Evolutionary conservation across 1,140 invertebrate species (phyloP), one percentile per base, ranked within the genome.

Genomic region (Elysia chlorotica): DNA sequence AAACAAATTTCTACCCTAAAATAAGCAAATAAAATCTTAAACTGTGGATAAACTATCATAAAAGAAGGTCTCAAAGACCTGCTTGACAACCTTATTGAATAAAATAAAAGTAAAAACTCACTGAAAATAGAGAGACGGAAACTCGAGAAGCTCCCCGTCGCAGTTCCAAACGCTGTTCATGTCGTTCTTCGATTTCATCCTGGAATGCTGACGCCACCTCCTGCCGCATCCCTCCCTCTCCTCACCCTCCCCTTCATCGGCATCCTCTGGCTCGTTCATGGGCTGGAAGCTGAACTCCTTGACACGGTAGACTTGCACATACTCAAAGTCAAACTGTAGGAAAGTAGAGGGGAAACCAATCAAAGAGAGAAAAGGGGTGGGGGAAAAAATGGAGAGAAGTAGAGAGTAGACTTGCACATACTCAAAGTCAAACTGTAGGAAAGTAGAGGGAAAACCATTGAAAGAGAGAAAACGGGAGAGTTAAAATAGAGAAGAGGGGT

Each of bases 351-450:
- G n/a, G n/a, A n/a, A n/a, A n/a, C n/a, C n/a, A n/a, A n/a, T n/a
- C n/a, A n/a, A n/a, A n/a, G n/a, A n/a, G n/a, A n/a, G n/a, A n/a
- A n/a, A n/a, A n/a, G n/a, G n/a, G n/a, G n/a, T n/a, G n/a, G n/a
- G n/a, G n/a, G n/a, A n/a, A n/a, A n/a, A n/a, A n/a, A n/a, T n/a
- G n/a, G n/a, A n/a, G n/a, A n/a, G n/a, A n/a, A n/a, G n/a, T n/a
- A n/a, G n/a, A n/a, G n/a, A n/a, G 85, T 92, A 91, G 0, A 93
- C 91, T 83, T 94, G 91, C 2, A 95, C 92, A 87, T 93, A 95
- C 19, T 92, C 91, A 76, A 95, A 89, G 78, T 94, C 90, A 78
- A 92, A 92, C 91, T 91, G 82, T 48, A 87, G 85, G 53, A 76
- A 74, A n/a, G n/a, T n/a, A n/a, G n/a, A n/a, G n/a, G n/a, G n/a